phyloP scores from a whole-genome alignment of 2,113 vertebrate species.

The Phycodurus eques region DNA sequence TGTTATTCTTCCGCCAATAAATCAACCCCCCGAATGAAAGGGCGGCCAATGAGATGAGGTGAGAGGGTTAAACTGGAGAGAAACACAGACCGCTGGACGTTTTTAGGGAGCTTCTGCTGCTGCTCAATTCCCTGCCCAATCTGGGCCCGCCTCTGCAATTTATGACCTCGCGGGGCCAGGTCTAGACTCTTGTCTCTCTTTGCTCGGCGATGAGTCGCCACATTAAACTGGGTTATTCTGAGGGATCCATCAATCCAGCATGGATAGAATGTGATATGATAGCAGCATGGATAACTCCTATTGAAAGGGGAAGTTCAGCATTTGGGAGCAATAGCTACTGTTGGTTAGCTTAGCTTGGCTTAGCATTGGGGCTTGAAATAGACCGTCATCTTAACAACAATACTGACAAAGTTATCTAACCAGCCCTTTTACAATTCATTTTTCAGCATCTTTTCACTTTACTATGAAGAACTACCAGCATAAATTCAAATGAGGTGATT shows the following conservation, averaged over 20 bases:
- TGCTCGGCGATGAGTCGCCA: conserved; percentile 24
- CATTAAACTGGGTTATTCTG: conserved; percentile 29
- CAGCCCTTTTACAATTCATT: background rate
- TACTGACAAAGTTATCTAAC: background rate
- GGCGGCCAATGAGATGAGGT: conserved; percentile 57
- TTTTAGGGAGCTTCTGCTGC: conserved; percentile 61
- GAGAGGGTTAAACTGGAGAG: conserved; percentile 70
- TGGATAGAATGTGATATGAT: conserved; percentile 1
- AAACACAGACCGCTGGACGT: conserved; percentile 56
- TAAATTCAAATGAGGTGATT: too few species aligned
- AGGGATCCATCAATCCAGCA: conserved; percentile 3
- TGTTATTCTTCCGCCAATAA: conserved; percentile 74
- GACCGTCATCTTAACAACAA: background rate
- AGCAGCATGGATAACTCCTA: background rate
- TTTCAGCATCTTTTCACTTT: background rate
- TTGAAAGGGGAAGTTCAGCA: background rate
- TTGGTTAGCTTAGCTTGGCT: background rate
- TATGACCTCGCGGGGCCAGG: conserved; percentile 46
- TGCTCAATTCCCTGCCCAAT: conserved; percentile 45
- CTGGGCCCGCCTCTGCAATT: conserved; percentile 45
- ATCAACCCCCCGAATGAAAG: conserved; percentile 71
- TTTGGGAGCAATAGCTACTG: background rate
- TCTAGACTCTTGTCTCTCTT: conserved; percentile 30
- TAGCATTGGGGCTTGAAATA: background rate
- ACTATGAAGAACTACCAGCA: background rate